Base-by-base conservation (phyloP, 2,888 invertebrate genomes). In the Ophonus ardosiacus region DNA sequence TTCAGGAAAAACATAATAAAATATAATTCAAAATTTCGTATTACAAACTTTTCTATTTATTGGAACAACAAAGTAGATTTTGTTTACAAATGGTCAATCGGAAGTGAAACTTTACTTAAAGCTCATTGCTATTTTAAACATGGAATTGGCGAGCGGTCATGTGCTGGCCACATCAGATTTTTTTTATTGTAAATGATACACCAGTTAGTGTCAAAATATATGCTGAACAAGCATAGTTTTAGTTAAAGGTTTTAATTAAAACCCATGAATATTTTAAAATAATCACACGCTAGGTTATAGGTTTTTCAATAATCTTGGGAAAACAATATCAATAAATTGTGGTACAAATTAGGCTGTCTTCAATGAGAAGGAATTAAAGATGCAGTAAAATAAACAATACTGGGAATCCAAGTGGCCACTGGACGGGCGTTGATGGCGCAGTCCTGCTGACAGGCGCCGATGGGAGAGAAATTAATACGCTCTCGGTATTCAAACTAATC, bases 301-400 rank as follows among this genome's bases (percentile, higher is more conserved):
- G 13, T 78, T 78, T 57, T 78, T 78, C 78, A 38, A 43, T 78
- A 56, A 57, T 57, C 38, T 24, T 15, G 17, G 57, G 78, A 78
- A 78, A 78, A 78, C 59, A 21, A 57, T 78, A 78, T 78, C 43
- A 78, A 78, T 78, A 78, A 78, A 78, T 78, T 57, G 17, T 15
- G 15, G 56, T 24, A 78, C 78, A 78, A 78, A 78, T 78, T 78
- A 57, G 78, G 59, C 78, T 78, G 78, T 78, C 57, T 57, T 17
- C 56, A 21, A 57, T 7, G 24, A 57, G 17, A n/a, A 15, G 57
- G 18, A 78, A 56, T 56, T 57, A 78, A 78, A 57, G 24, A 57
- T 15, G n/a, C 7, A 57, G 31, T 78, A 78, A 78, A 31, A 78
- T 78, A 78, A 78, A 78, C 78, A 78, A 56, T 78, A 76, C 7